Evolutionary conservation across 2,888 invertebrate species (phyloP).

Genomic region (Chelonus formosanus): DNA sequence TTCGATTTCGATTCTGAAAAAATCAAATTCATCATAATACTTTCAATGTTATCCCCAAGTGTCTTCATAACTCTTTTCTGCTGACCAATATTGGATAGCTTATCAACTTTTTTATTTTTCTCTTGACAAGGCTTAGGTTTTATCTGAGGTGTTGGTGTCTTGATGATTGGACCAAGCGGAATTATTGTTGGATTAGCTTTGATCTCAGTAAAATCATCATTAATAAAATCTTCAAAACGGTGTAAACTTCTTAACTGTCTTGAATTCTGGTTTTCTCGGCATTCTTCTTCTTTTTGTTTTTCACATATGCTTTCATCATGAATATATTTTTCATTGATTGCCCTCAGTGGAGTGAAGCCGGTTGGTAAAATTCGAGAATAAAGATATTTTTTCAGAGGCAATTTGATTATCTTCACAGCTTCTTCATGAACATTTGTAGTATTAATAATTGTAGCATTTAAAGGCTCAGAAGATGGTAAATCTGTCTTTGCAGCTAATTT

Average conservation of each 20-base stretch:
- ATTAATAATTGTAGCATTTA: constrained; percentile 33
- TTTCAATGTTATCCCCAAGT: constrained; percentile 51
- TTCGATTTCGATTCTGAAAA: constrained; percentile 44
- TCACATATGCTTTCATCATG: constrained; percentile 38
- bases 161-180: constrained; percentile 57
- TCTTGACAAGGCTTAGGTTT: constrained; percentile 44
- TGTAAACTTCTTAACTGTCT: constrained; percentile 16
- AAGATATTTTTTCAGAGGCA: constrained; percentile 54
- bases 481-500: constrained; percentile 52
- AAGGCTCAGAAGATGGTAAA: constrained; percentile 33
- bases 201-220: constrained; percentile 41
- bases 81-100: constrained; percentile 39
- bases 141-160: constrained; percentile 47
- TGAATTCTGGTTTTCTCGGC: not conserved
- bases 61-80: constrained; percentile 44
- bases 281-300: too few species aligned
- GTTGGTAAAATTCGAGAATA: constrained; percentile 52
- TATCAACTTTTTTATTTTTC: constrained; percentile 45
- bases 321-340: constrained; percentile 56
- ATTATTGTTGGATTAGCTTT: constrained; percentile 50
- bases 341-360: constrained; percentile 56
- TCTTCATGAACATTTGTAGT: constrained; percentile 11
- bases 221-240: constrained; percentile 35
- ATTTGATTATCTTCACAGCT: constrained; percentile 53
- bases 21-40: constrained; percentile 54